Evolutionary conservation across 2,888 invertebrate genomes (phyloP).

Genomic region (Pomacea canaliculata): DNA sequence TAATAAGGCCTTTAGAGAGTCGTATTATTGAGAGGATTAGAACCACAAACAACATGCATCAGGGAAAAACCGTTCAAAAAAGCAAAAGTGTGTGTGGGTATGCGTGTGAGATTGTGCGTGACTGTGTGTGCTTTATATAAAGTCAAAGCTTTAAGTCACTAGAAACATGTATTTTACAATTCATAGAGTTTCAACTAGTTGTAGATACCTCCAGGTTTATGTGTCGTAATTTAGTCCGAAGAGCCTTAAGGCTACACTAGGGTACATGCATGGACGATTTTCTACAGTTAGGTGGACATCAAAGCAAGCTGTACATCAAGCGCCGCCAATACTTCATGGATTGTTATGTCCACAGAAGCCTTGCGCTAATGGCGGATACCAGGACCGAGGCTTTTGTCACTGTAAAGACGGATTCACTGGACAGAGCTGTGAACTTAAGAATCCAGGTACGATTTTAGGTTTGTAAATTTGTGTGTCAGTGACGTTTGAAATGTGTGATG

Average conservation of each 20-base stretch:
- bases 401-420: not conserved
- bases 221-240: too few relatives aligned
- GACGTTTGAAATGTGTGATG: too few relatives aligned
- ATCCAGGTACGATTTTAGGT: not conserved
- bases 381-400: not conserved
- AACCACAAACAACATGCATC: too few relatives aligned
- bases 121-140: not conserved
- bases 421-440: not conserved
- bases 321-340: too few relatives aligned
- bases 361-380: not conserved
- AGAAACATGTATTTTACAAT: constrained; percentile 1
- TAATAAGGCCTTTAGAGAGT: too few relatives aligned
- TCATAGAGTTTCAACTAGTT: not conserved
- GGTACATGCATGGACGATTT: too few relatives aligned
- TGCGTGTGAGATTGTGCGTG: not conserved
- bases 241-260: too few relatives aligned
- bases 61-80: not conserved
- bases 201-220: not conserved
- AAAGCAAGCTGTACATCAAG: too few relatives aligned
- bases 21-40: too few relatives aligned
- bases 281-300: too few relatives aligned
- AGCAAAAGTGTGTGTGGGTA: not conserved
- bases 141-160: not conserved
- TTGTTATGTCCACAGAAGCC: not conserved
- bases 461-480: too few relatives aligned